These are phyloP conservation scores for Aelia acuminata DNA, from an alignment of 2,888 invertebrate genomes.

Conservation along the genomic window DNA sequence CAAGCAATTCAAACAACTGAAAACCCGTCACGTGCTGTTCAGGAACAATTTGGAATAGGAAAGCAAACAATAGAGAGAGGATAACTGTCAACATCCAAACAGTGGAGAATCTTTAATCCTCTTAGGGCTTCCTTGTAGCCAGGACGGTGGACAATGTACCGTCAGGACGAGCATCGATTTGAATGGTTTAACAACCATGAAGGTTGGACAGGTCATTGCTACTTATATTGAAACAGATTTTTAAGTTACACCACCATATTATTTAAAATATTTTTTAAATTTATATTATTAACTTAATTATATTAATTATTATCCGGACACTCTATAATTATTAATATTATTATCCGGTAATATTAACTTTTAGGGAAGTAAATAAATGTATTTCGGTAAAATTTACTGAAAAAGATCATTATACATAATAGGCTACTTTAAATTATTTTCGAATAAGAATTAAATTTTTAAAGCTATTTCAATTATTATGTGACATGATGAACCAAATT, in stretches of 20 bases:
- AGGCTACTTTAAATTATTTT: too few relatives aligned
- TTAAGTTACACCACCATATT: not conserved
- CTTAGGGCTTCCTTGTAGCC: not conserved
- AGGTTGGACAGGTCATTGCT: not conserved
- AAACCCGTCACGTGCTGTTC: not conserved
- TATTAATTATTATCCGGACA: too few relatives aligned
- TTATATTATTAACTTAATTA: not conserved
- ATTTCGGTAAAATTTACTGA: too few relatives aligned
- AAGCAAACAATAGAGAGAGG: not conserved
- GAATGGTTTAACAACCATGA: not conserved
- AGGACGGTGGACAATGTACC: not conserved
- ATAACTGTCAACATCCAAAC: not conserved
- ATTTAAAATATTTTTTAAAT: too few relatives aligned
- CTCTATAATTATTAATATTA: too few relatives aligned
- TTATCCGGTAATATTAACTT: too few relatives aligned
- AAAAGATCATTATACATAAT: too few relatives aligned
- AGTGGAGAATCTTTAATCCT: not conserved
- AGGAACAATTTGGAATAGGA: not conserved
- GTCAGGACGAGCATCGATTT: not conserved
- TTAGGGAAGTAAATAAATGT: too few relatives aligned
- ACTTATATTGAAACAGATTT: not conserved
- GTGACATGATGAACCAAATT: too few relatives aligned
- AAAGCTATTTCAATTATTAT: too few relatives aligned
- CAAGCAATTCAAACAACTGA: not conserved
- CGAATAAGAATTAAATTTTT: too few relatives aligned